Evolutionary conservation across 2,888 invertebrate genomes (phyloP), one percentile per base, ranked within the genome.

Genomic region (Drosophila meridionalis): DNA sequence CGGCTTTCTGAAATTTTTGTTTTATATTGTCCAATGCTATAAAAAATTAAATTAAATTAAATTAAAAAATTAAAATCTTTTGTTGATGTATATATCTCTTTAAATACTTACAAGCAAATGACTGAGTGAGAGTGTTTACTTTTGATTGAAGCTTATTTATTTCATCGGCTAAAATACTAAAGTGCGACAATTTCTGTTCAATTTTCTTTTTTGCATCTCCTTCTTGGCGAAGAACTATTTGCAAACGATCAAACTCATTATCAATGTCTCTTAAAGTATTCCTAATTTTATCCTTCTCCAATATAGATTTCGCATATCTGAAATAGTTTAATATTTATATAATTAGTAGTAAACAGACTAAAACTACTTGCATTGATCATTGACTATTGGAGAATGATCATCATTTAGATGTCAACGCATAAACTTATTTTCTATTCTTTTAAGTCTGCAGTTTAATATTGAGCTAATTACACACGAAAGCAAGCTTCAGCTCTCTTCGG

Each of bases 241-340:
- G 84, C n/a, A 83, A 60, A 2, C 82, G 81, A 3, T 75, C 87
- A 45, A 84, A 80, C 40, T 89, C 73, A 45, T 61, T 68, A 56
- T 84, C 83, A 2, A 78, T 59, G 26, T 40, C 64, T 20, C 40
- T 56, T 11, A 84, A 57, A 26, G 52, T 70, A 47, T 84, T 84
- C 40, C 60, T 75, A 1, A 83, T 63, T 38, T 69, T 69, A 55
- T 89, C 87, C 48, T 93, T 89, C 62, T 93, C 84, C 6, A 84
- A 80, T 14, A 87, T 60, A 6, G 89, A 73, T 45, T 87, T 80
- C 11, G 84, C 78, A 0, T 91, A 83, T 65, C 78, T 92, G 84
- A 5, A 82, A 79, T 66, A 12, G 11, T 45, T 45, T 7, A 14
- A 6, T 2, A 20, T 43, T 9, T n/a, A 26, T 26, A 26, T 12